phyloP scores from a whole-genome alignment of 2,113 vertebrate species.

The Hippolais icterina region DNA sequence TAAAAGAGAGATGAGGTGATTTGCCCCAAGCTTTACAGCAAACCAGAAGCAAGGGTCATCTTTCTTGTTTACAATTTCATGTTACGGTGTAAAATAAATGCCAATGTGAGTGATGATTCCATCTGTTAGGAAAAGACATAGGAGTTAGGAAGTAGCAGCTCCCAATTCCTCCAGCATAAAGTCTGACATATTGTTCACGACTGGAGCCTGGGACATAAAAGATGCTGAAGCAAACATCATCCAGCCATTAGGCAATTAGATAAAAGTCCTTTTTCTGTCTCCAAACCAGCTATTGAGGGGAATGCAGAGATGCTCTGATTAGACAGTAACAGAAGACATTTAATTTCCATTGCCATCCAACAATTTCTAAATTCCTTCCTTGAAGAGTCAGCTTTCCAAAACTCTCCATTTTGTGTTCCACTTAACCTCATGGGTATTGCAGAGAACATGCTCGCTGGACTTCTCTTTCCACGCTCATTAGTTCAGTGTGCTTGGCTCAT shows the following conservation, averaged over 20 bases:
- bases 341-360: conserved; percentile 13
- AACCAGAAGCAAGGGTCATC: not conserved
- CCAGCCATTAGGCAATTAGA: not conserved
- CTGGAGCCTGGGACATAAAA: not conserved
- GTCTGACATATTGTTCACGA: not conserved
- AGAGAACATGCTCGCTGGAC: not conserved
- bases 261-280: not conserved
- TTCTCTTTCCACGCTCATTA: conserved; percentile 43
- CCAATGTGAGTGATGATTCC: not conserved
- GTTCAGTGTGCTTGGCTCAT: conserved; percentile 38
- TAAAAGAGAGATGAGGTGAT: not conserved
- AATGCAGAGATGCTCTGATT: not conserved
- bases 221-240: not conserved
- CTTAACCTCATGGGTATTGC: conserved; percentile 6
- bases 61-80: not conserved
- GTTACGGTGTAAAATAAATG: not conserved
- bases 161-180: not conserved
- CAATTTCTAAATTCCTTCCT: conserved; percentile 31
- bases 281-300: not conserved
- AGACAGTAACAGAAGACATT: not conserved
- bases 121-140: not conserved
- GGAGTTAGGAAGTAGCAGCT: not conserved
- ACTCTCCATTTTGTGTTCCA: not conserved
- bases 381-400: conserved; percentile 31
- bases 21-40: not conserved